phyloP scores from a whole-genome alignment of 2,888 invertebrate species.

The Trachelus troglodyta region DNA sequence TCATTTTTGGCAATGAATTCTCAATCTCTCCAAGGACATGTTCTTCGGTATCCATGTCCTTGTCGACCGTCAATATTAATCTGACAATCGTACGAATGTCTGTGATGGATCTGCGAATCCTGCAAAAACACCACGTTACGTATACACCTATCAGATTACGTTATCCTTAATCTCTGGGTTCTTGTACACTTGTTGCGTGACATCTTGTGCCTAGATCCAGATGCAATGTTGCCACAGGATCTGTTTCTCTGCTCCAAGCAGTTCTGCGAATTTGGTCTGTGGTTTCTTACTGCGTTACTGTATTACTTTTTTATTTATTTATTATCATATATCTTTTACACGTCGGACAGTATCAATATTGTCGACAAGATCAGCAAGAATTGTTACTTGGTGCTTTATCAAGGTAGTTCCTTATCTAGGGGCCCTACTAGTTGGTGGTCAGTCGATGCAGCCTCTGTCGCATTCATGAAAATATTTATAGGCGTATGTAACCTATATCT shows the following conservation, averaged over 20 bases:
- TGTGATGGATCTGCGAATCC: background rate
- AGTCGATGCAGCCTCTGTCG: background rate
- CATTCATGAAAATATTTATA: background rate
- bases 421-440: background rate
- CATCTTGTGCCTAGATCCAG: background rate
- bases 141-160: background rate
- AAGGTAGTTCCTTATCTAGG: background rate
- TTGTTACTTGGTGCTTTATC: background rate
- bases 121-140: background rate
- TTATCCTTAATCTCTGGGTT: background rate
- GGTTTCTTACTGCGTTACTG: background rate
- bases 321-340: background rate
- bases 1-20: background rate
- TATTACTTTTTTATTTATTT: background rate
- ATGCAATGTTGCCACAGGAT: background rate
- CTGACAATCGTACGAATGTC: background rate
- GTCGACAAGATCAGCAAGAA: background rate
- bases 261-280: background rate
- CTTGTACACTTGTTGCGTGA: background rate
- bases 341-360: background rate
- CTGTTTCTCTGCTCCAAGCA: background rate
- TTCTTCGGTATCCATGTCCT: background rate
- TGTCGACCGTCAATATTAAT: background rate
- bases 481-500: background rate
- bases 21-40: background rate